Percentiles rank a stretch among this genome's conserved stretches.
These are phyloP conservation scores for Thymelicus acteon DNA, from an alignment of 2,888 invertebrate species.

Conservation along the genomic window DNA sequence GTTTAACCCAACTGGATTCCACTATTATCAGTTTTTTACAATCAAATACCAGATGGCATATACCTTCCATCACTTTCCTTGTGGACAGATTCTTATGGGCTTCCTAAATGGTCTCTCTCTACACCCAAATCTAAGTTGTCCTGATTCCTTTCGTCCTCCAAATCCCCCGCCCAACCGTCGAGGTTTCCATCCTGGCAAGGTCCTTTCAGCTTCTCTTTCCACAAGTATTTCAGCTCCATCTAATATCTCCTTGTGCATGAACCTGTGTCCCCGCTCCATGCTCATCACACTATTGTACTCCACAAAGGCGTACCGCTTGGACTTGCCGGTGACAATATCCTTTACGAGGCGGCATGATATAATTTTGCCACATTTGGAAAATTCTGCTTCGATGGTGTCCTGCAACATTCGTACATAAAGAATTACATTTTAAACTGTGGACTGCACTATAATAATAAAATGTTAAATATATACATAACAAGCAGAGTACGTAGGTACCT, in stretches of 20 bases:
- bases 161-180: slow-evolving; percentile 94
- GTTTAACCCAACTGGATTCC: no score
- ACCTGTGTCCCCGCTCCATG: slow-evolving; percentile 86
- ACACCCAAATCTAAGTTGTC: slow-evolving; percentile 94
- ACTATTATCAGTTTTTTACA: no score
- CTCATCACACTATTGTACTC: slow-evolving; percentile 88
- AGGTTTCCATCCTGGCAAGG: slow-evolving; percentile 92
- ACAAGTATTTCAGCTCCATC: slow-evolving; percentile 88
- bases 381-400: slow-evolving; percentile 82
- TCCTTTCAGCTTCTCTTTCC: slow-evolving; percentile 90
- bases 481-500: slow-evolving; percentile 58
- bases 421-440: no score
- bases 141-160: slow-evolving; percentile 93
- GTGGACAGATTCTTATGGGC: slow-evolving; percentile 71
- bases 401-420: slow-evolving; percentile 50
- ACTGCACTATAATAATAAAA: no score
- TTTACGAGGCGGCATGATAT: slow-evolving; percentile 87
- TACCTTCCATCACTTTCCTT: slow-evolving; percentile 23
- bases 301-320: slow-evolving; percentile 94
- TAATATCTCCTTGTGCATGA: slow-evolving; percentile 85
- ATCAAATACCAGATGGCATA: no score
- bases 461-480: no score
- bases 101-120: slow-evolving; percentile 90
- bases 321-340: slow-evolving; percentile 93
- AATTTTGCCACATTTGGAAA: slow-evolving; percentile 88